Evolutionary conservation across 2,888 invertebrate species (phyloP).

Genomic region (Phaedon cochleariae): DNA sequence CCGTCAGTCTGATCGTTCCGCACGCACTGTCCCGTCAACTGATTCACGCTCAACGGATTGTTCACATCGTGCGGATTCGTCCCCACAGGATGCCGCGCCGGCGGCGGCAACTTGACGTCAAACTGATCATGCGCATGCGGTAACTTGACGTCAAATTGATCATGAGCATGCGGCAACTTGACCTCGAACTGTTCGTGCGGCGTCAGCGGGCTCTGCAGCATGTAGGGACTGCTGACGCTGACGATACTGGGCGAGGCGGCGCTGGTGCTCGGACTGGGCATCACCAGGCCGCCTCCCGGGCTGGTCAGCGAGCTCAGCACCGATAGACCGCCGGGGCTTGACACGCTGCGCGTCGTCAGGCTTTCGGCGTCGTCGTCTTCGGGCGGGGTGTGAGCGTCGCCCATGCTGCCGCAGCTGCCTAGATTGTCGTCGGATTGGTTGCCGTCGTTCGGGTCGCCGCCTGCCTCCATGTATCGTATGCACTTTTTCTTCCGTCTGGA

Average conservation of each 20-base stretch:
- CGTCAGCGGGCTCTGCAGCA: constrained; percentile 63
- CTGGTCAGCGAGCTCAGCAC: constrained; percentile 75
- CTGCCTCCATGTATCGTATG: constrained; percentile 92
- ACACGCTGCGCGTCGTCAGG: constrained; percentile 66
- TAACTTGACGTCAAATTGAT: constrained; percentile 49
- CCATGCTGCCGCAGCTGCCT: constrained; percentile 82
- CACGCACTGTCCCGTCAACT: constrained; percentile 78
- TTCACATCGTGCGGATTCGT: constrained; percentile 92
- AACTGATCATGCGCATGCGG: constrained; percentile 58
- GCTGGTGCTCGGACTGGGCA: constrained; percentile 82
- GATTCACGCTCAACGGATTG: constrained; percentile 91
- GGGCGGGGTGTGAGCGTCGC: constrained; percentile 74
- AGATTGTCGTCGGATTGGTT: constrained; percentile 77
- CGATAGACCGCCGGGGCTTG: constrained; percentile 71
- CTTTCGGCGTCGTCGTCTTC: constrained; percentile 75
- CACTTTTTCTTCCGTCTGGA: constrained; percentile 96
- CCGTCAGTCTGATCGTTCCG: constrained; percentile 57
- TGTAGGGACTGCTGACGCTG: constrained; percentile 69
- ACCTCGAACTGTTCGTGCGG: constrained; percentile 59
- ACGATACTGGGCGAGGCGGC: constrained; percentile 71
- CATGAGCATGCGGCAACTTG: constrained; percentile 60
- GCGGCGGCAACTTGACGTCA: constrained; percentile 53
- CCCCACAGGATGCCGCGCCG: constrained; percentile 82
- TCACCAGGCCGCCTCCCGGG: constrained; percentile 69
- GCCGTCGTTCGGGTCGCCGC: constrained; percentile 69